These are phyloP conservation scores for Megalonaias nervosa DNA, from an alignment of 1,140 invertebrate genomes.

Conservation along the genomic window DNA sequence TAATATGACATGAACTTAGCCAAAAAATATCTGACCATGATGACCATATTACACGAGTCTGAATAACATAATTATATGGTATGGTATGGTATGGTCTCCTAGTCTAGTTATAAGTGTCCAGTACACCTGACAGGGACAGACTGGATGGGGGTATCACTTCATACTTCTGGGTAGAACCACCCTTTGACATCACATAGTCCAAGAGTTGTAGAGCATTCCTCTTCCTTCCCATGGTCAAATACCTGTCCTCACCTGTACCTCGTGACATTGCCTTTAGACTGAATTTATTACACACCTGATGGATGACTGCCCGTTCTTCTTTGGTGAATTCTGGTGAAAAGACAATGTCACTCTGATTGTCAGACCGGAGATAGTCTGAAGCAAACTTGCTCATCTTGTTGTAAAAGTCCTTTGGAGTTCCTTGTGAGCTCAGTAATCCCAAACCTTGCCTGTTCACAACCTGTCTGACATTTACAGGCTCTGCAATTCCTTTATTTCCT, in stretches of 20 bases:
- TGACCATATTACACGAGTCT: too few species aligned
- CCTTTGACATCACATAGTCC: constrained; percentile 60
- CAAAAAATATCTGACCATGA: too few species aligned
- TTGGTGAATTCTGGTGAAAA: constrained; percentile 81
- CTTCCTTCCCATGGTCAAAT: constrained; percentile 74
- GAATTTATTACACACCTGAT: constrained; percentile 69
- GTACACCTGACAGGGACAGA: too few species aligned
- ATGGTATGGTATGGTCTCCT: too few species aligned
- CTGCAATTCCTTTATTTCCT: constrained; percentile 76
- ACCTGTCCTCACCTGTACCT: constrained; percentile 72
- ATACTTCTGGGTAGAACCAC: constrained; percentile 70
- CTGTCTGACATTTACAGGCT: constrained; percentile 73
- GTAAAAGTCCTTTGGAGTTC: constrained; percentile 49
- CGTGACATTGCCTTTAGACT: constrained; percentile 77
- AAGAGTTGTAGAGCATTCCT: constrained; percentile 62
- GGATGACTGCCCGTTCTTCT: constrained; percentile 80
- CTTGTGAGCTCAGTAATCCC: constrained; percentile 47
- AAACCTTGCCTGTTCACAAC: constrained; percentile 61
- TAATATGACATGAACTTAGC: too few species aligned
- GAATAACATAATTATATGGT: too few species aligned
- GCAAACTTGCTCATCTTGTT: constrained; percentile 45
- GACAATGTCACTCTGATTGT: constrained; percentile 74
- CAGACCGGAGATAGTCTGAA: constrained; percentile 53
- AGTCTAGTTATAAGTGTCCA: too few species aligned
- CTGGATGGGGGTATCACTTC: constrained; percentile 64